Conservation (phyloP, 2,113 vertebrate species). For the Ailuropoda melanoleuca region DNA sequence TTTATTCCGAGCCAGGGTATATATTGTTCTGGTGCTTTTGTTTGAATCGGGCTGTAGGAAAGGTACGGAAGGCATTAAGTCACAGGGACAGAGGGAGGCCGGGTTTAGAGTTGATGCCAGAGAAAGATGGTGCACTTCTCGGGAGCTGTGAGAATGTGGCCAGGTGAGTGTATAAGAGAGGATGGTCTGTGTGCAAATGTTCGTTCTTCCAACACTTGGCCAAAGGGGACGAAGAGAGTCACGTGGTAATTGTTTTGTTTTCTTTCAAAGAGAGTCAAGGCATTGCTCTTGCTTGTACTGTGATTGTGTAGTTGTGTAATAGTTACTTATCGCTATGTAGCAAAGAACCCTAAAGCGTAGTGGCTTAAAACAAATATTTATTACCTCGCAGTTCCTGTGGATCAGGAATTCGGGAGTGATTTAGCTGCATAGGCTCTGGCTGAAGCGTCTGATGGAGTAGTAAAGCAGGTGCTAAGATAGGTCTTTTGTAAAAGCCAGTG, state of each 20-base stretch:
- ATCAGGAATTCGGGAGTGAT: not conserved
- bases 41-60: not conserved
- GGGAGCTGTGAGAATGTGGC: not conserved
- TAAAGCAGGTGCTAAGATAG: not conserved
- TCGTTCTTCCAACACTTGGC: not conserved
- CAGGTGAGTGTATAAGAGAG: not conserved
- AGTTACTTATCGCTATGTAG: not conserved
- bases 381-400: not conserved
- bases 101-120: not conserved
- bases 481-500: not conserved
- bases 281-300: not conserved
- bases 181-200: not conserved
- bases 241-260: not conserved
- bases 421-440: not conserved
- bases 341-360: not conserved
- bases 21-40: not conserved
- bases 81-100: not conserved
- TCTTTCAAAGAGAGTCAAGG: not conserved
- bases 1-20: not conserved
- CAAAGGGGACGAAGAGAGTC: not conserved
- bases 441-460: not conserved
- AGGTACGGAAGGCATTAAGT: not conserved
- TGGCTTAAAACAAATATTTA: not conserved
- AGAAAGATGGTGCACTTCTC: not conserved
- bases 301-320: not conserved